Percentiles rank a stretch among this genome's conserved stretches.
Evolutionary conservation across 1,140 invertebrate species (phyloP).

Genomic region (Colletes latitarsis): DNA sequence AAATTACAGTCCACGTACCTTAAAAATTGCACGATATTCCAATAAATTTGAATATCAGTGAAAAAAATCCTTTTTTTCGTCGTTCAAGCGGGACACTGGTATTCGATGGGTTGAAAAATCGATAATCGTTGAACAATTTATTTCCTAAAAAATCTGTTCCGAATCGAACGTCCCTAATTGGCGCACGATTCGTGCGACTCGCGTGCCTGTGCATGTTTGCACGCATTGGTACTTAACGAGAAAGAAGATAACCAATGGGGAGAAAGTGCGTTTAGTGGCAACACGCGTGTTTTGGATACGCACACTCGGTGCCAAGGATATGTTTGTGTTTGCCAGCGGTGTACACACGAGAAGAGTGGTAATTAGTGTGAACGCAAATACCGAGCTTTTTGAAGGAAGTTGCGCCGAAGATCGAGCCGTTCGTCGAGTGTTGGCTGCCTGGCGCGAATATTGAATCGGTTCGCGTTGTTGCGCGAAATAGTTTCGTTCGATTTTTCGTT

Average conservation of each 20-base stretch:
- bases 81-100: too few species aligned
- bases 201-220: not conserved
- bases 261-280: not conserved
- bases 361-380: slow-evolving; percentile 21
- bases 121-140: too few species aligned
- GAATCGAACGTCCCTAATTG: not conserved
- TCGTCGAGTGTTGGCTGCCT: not conserved
- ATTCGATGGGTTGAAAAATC: too few species aligned
- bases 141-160: too few species aligned
- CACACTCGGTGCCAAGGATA: not conserved
- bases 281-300: slow-evolving; percentile 20
- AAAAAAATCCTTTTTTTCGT: too few species aligned
- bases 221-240: not conserved
- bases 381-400: slow-evolving; percentile 10
- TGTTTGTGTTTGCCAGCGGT: slow-evolving; percentile 3
- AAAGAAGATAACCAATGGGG: not conserved
- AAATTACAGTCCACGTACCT: too few species aligned
- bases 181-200: not conserved
- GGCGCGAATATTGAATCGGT: not conserved
- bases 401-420: not conserved
- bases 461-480: not conserved
- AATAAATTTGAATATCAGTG: too few species aligned
- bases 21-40: too few species aligned
- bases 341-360: not conserved
- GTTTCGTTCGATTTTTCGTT: too few species aligned